Percentiles rank a stretch among this genome's conserved stretches.
These are phyloP conservation scores for Callitettix versicolor DNA, from an alignment of 1,140 invertebrate genomes.

Conservation along the genomic window DNA sequence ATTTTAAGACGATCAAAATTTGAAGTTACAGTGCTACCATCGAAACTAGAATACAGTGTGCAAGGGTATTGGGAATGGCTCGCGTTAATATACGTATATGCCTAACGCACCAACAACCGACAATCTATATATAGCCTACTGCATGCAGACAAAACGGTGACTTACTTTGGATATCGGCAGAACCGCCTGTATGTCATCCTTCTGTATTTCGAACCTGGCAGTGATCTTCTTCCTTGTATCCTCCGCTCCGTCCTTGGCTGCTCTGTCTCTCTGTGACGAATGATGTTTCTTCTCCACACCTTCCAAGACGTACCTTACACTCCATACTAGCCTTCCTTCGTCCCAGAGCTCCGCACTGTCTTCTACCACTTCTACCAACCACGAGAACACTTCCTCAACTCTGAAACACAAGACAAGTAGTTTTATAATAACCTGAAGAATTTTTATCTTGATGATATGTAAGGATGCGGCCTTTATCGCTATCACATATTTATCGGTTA, in stretches of 20 bases:
- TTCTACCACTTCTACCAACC: conserved; percentile 80
- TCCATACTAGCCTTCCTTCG: conserved; percentile 71
- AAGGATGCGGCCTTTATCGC: no score
- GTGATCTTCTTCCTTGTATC: conserved; percentile 36
- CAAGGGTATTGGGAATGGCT: no score
- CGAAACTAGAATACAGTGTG: no score
- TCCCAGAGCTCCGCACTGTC: conserved; percentile 62
- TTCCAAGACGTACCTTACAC: conserved; percentile 44
- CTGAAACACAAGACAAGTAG: conserved; percentile 29
- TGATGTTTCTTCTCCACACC: conserved; percentile 26
- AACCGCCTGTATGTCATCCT: conserved; percentile 88
- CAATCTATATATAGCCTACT: no score
- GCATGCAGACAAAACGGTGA: no score
- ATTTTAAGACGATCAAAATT: no score
- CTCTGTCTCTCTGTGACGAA: conserved; percentile 30
- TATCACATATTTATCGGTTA: no score
- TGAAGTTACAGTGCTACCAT: no score
- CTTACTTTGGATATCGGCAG: conserved; percentile 86
- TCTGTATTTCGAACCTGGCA: conserved; percentile 77
- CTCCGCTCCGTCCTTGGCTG: background rate
- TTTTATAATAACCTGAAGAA: no score
- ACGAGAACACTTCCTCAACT: conserved; percentile 76
- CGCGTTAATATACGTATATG: no score
- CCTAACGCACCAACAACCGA: no score
- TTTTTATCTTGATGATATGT: no score